These are phyloP conservation scores for Enteromius treurensis DNA, from an alignment of 2,797 vertebrate species.

Conservation along the genomic window DNA sequence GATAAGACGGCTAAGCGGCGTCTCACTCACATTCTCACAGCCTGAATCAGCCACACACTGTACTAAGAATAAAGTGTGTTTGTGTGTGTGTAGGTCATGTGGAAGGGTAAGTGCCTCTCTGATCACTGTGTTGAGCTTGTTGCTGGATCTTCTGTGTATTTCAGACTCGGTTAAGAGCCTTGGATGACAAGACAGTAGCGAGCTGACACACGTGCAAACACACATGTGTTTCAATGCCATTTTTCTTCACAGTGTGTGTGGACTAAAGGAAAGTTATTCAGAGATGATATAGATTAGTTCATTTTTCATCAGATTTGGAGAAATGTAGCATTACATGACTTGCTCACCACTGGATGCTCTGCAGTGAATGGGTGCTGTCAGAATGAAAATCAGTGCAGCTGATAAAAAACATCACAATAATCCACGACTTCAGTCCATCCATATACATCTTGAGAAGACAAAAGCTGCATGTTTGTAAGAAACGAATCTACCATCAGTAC, in stretches of 20 bases:
- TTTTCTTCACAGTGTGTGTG: conserved; percentile 59
- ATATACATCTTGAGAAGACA: not conserved
- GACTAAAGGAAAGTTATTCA: conserved; percentile 44
- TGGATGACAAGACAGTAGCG: conserved; percentile 8
- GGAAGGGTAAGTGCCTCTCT: conserved; percentile 36
- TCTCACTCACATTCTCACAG: conserved; percentile 12
- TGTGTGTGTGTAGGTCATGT: conserved; percentile 39
- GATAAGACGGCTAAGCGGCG: conserved; percentile 14
- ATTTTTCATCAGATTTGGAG: not conserved
- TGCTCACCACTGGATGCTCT: not conserved
- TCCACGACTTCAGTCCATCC: not conserved
- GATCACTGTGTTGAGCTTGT: conserved; percentile 1
- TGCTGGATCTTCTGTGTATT: conserved; percentile 21
- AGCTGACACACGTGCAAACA: conserved; percentile 20
- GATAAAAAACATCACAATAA: not conserved
- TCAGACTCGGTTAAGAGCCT: conserved; percentile 13
- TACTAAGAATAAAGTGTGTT: conserved; percentile 38
- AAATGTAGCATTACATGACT: not conserved
- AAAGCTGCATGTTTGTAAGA: not conserved
- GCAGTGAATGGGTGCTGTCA: not conserved
- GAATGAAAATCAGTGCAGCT: not conserved
- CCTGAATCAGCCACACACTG: conserved; percentile 28
- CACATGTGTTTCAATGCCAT: conserved; percentile 40
- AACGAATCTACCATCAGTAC: not conserved
- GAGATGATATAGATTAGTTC: not conserved